These are phyloP conservation scores for Epizoanthus scotinus DNA, from an alignment of 92 coral and sea anemone species.

Conservation along the genomic window DNA sequence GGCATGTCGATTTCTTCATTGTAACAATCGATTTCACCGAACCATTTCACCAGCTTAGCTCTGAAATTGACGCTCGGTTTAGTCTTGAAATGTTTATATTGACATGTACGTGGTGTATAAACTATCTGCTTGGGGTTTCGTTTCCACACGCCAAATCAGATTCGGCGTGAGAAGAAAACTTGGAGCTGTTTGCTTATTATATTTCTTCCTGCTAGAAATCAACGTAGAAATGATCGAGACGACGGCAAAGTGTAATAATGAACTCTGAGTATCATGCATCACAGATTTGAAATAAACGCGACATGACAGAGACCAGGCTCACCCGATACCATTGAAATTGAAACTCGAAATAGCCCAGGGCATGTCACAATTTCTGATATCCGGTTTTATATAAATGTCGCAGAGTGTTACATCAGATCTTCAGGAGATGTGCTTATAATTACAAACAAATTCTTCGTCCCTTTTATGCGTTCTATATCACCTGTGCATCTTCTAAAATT, in stretches of 20 bases:
- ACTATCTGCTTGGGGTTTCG: background rate
- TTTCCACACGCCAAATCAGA: background rate
- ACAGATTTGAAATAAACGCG: conserved; percentile 25
- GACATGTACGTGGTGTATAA: background rate
- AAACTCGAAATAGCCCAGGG: conserved; percentile 39
- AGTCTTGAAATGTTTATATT: conserved; percentile 20
- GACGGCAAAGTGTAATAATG: background rate
- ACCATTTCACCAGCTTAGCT: background rate
- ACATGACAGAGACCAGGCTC: conserved; percentile 31
- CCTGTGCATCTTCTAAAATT: too few species aligned
- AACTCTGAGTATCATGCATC: background rate
- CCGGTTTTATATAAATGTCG: conserved; percentile 8
- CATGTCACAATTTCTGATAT: conserved; percentile 22
- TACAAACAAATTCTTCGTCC: background rate
- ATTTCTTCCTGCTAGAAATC: background rate
- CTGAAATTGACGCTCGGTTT: conserved; percentile 14
- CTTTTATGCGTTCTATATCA: too few species aligned
- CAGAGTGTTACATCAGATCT: background rate
- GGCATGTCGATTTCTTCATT: conserved; percentile 23
- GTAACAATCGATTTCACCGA: conserved; percentile 21
- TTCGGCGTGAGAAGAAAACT: background rate
- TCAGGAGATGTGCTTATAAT: background rate
- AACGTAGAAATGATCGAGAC: background rate
- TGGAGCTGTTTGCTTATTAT: background rate
- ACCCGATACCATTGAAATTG: conserved; percentile 30